A percentile compares a stretch with the other conserved stretches of the same genome.
phyloP scores from a whole-genome alignment of 2,113 vertebrate genomes.

The Otocyon megalotis region DNA sequence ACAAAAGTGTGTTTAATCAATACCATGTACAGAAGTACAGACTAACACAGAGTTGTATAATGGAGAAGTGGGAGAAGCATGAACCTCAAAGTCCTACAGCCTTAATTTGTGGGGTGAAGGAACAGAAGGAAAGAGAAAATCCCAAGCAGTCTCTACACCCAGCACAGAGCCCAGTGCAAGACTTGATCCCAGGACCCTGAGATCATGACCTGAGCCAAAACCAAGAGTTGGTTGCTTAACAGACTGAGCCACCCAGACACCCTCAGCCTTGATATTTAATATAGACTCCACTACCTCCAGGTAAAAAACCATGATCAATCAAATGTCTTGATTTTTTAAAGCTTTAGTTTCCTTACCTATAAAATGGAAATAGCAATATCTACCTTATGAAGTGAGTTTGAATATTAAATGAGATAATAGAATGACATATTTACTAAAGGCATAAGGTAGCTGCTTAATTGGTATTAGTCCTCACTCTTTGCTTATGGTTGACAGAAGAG shows the following conservation, averaged over 20 bases:
- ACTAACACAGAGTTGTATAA: background rate
- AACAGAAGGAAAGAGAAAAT: background rate
- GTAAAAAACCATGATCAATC: background rate
- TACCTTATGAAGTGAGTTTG: background rate
- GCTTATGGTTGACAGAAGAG: background rate
- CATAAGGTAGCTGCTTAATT: background rate
- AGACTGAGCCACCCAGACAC: background rate
- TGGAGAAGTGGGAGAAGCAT: background rate
- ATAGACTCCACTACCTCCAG: background rate
- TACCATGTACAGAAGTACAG: background rate
- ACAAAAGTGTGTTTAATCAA: background rate
- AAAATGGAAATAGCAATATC: background rate
- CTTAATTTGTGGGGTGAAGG: background rate
- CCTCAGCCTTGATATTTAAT: background rate
- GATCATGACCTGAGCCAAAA: background rate
- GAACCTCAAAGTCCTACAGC: background rate
- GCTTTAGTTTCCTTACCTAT: background rate
- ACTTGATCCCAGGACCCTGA: background rate
- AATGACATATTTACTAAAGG: background rate
- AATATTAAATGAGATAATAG: constrained; percentile 18
- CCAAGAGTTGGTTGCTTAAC: background rate
- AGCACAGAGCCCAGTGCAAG: background rate
- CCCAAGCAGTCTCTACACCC: no score
- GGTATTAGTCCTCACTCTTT: background rate
- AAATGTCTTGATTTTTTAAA: constrained; percentile 26